These are phyloP conservation scores for Tor tambroides DNA, from an alignment of 2,113 vertebrate genomes.

Conservation along the genomic window DNA sequence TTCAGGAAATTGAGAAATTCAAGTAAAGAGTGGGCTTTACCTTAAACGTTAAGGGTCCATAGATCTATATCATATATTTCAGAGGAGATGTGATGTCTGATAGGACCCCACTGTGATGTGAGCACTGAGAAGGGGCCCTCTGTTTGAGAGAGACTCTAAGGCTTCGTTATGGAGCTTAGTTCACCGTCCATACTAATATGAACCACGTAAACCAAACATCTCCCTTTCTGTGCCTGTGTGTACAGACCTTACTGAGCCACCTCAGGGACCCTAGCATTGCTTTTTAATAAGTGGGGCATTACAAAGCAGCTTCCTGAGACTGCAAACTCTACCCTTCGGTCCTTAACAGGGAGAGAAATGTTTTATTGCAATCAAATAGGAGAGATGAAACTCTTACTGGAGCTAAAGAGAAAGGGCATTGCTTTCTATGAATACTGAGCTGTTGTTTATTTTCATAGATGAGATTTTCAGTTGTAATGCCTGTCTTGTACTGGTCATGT, in stretches of 20 bases:
- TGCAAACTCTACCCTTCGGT: background rate
- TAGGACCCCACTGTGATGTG: slow-evolving; percentile 41
- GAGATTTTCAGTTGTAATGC: background rate
- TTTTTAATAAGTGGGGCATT: slow-evolving; percentile 57
- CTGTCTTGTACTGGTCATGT: no score
- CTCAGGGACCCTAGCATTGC: slow-evolving; percentile 38
- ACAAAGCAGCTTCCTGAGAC: slow-evolving; percentile 40
- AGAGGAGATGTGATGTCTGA: slow-evolving; percentile 50
- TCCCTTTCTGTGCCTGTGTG: slow-evolving; percentile 15
- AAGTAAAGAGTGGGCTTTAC: slow-evolving; percentile 41
- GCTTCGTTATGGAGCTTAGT: slow-evolving; percentile 56
- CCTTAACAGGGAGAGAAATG: background rate
- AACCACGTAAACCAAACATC: slow-evolving; percentile 56
- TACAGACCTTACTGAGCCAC: slow-evolving; percentile 38
- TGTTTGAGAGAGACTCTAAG: slow-evolving; percentile 42
- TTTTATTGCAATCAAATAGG: background rate
- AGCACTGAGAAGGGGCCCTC: slow-evolving; percentile 36
- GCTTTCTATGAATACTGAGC: background rate
- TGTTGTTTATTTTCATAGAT: background rate
- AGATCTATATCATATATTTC: slow-evolving; percentile 47
- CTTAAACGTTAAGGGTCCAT: slow-evolving; percentile 8
- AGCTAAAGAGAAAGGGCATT: slow-evolving; percentile 1
- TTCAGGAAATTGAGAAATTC: slow-evolving; percentile 44
- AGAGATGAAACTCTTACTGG: background rate
- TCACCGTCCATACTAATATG: slow-evolving; percentile 40